phyloP scores from a whole-genome alignment of 1,140 invertebrate genomes.

The Arctopsyche grandis region DNA sequence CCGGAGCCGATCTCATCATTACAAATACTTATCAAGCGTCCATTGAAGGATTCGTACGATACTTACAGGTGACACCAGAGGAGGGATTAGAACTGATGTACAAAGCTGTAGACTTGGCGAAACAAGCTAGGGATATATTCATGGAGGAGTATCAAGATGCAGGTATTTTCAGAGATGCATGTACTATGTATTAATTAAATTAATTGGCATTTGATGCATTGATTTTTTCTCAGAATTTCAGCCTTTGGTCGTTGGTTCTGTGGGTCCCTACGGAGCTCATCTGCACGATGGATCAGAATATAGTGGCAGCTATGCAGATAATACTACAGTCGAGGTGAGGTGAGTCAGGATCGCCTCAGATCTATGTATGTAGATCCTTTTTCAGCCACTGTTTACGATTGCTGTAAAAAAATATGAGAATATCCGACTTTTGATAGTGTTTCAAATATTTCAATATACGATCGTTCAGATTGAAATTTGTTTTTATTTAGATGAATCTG shows the following conservation, averaged over 20 bases:
- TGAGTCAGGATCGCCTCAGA: constrained; percentile 58
- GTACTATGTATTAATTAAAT: not conserved
- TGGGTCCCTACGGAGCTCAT: constrained; percentile 91
- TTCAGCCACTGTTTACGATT: too few relatives aligned
- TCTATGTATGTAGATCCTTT: not conserved
- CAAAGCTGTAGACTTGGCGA: constrained; percentile 75
- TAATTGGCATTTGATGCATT: not conserved
- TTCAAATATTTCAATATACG: too few relatives aligned
- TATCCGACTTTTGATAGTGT: too few relatives aligned
- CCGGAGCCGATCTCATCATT: constrained; percentile 85
- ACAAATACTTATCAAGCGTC: constrained; percentile 92
- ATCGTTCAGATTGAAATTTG: not conserved
- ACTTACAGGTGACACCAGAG: constrained; percentile 71
- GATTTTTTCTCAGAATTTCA: constrained; percentile 57
- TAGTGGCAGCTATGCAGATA: constrained; percentile 81
- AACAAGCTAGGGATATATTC: constrained; percentile 69
- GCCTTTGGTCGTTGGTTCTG: constrained; percentile 80
- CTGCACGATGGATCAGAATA: constrained; percentile 92
- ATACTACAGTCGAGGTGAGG: constrained; percentile 72
- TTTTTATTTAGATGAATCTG: not conserved
- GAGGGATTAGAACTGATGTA: constrained; percentile 76
- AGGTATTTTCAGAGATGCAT: constrained; percentile 54
- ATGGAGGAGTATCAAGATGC: constrained; percentile 66
- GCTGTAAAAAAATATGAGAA: too few relatives aligned
- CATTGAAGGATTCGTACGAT: constrained; percentile 78